Base-by-base conservation (phyloP, 2,888 invertebrate species). In the Aromia moschata region DNA sequence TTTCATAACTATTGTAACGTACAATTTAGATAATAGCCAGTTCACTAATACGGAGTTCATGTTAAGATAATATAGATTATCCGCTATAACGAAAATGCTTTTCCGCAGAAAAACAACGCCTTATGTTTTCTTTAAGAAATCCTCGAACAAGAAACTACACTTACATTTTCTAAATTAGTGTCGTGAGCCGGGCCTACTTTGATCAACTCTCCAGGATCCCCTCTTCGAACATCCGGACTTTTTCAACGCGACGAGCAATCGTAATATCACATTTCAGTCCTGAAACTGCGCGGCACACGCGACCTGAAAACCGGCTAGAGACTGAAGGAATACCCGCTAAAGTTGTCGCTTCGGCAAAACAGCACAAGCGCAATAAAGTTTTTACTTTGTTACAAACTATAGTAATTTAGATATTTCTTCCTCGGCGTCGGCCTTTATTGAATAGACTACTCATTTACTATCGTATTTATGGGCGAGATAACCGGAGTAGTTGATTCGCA, bases 371-470 rank as follows among this genome's bases (percentile, higher is more conserved):
- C 58, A 60, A 45, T 55, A 58, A 55, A 49, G 14, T 47, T 51
- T 43, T 54, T 49, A 49, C 47, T 63, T 63, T 63, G 63, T 57
- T 55, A 53, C 60, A 64, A 64, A 63, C 60, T 60, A 63, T 57
- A 55, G 52, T 58, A 51, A 57, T 57, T 57, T 49, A 49, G 49
- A 38, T 49, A 37, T 49, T 49, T 49, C 49, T 49, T 4, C 38
- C 38, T 38, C 25, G 38, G 11, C 20, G 38, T 38, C 38, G 25
- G 20, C 49, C 37, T 49, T 49, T 49, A 49, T 49, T 49, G 49
- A 49, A 49, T 49, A 49, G 49, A 49, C 49, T 49, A 49, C 49
- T 49, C 49, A 49, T 49, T 49, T 49, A 49, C 49, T 49, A 49
- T 49, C 49, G 49, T 18, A 49, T 49, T 49, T 49, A 49, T 49